Conservation (phyloP, 2,113 vertebrate genomes). For the Callopanchax toddi region DNA sequence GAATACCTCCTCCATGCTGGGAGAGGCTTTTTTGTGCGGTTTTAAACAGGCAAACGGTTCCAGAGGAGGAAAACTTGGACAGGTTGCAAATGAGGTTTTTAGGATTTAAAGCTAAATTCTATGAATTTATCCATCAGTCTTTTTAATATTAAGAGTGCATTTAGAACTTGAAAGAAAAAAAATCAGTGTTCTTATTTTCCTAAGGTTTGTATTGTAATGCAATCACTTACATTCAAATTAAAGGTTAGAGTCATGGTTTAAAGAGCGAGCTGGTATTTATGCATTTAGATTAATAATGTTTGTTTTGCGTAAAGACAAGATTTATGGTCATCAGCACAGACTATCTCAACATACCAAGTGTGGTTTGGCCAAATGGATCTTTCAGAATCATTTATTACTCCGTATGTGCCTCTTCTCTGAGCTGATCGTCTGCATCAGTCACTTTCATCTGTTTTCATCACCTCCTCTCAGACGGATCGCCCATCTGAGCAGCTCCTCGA, state of each 20-base stretch:
- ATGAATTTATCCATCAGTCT: background rate
- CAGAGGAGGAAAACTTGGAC: background rate
- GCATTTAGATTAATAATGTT: background rate
- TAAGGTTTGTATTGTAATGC: background rate
- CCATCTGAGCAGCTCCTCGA: conserved; percentile 33
- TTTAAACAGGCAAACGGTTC: conserved; percentile 1
- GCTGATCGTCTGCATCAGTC: conserved; percentile 12
- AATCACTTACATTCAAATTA: background rate
- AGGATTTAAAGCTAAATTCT: conserved; percentile 9
- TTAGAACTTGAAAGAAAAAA: too few species aligned
- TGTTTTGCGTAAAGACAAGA: conserved; percentile 1
- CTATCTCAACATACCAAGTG: background rate
- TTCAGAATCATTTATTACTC: conserved; percentile 10
- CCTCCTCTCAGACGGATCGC: conserved; percentile 35
- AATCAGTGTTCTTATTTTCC: background rate
- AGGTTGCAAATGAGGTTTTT: background rate
- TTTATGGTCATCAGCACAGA: background rate
- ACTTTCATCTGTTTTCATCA: conserved; percentile 49
- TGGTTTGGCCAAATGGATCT: conserved; percentile 5
- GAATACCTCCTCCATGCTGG: background rate
- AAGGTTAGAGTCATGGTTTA: too few species aligned
- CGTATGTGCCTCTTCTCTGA: background rate
- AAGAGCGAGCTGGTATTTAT: background rate
- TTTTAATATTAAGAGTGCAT: background rate
- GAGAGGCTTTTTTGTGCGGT: background rate